Base-by-base conservation (phyloP, 2,797 vertebrate species). In the Phoxinus dragarum region DNA sequence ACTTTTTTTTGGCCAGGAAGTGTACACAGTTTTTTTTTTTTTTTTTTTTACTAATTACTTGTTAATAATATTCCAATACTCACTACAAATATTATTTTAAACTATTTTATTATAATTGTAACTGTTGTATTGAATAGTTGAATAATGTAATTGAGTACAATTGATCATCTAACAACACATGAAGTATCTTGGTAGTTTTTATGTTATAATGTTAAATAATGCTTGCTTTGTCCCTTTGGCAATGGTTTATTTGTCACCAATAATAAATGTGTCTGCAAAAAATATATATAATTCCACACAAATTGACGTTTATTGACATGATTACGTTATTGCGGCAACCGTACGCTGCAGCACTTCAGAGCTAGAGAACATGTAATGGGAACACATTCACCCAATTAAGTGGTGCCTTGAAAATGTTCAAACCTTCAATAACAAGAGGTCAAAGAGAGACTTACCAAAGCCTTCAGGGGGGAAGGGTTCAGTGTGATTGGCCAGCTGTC, bases 391-490 rank as follows among this genome's bases (percentile, higher is more conserved):
- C n/a, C 5, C 52, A 75, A 68, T 68, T 47, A 75, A 40, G 10
- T 44, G 3, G 14, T 68, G 64, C 54, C 23, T 23, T 44, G 34
- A 31, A 31, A 34, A 68, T 10, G 92, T 93, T 93, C 84, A 81
- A 34, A 23, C 69, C n/a, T 16, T 27, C 19, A 40, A 76, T 74
- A 59, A 75, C n/a, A 27, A 76, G 47, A 17, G 5, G 81, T 52
- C n/a, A 59, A 38, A 73, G 54, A 74, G 10, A 84, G 59, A 88
- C 96, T 96, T 92, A 99, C 98, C 98, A 91, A 97, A 97, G 93
- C 97, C 98, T 93, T 99, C 98, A 82, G 95, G 96, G 91, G 96
- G 97, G 90, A 98, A 98, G 91, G 98, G 97, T 81, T 99, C 98
- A 16, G 95, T 95, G 92, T 98, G 97, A 92, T 95, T 97, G 89